Percentiles rank a stretch among this genome's conserved stretches.
Conservation (phyloP, 2,113 vertebrate species). For the Tupaia tana region DNA sequence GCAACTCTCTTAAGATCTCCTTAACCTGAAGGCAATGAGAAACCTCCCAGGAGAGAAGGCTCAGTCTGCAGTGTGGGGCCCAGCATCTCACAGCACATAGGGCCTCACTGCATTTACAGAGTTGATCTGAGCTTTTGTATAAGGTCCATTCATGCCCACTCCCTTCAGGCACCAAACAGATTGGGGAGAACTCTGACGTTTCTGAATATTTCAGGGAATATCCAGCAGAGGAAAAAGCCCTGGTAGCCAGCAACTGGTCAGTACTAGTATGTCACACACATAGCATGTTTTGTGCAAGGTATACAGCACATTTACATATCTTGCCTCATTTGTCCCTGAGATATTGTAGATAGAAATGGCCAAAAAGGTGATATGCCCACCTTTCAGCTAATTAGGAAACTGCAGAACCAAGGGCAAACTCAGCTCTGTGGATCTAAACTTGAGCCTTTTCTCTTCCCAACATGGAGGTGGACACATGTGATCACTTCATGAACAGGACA, state of each 20-base stretch:
- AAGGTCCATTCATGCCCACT: fast-evolving
- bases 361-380: background rate
- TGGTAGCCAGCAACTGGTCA: background rate
- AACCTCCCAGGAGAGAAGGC: background rate
- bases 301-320: background rate
- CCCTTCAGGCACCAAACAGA: background rate
- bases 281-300: too few species aligned
- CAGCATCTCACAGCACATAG: too few species aligned
- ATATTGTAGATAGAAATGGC: too few species aligned
- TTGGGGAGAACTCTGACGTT: too few species aligned
- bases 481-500: background rate
- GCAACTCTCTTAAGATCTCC: background rate
- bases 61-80: background rate
- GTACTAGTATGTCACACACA: fast-evolving
- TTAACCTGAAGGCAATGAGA: background rate
- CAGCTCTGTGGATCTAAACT: too few species aligned
- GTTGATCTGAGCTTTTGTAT: background rate
- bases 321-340: too few species aligned
- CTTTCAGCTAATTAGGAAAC: too few species aligned
- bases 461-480: background rate
- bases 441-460: too few species aligned
- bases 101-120: background rate
- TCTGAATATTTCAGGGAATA: background rate
- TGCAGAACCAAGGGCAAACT: too few species aligned
- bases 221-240: background rate